Evolutionary conservation across 2,113 vertebrate genomes (phyloP).

Genomic region (Larimichthys crocea): DNA sequence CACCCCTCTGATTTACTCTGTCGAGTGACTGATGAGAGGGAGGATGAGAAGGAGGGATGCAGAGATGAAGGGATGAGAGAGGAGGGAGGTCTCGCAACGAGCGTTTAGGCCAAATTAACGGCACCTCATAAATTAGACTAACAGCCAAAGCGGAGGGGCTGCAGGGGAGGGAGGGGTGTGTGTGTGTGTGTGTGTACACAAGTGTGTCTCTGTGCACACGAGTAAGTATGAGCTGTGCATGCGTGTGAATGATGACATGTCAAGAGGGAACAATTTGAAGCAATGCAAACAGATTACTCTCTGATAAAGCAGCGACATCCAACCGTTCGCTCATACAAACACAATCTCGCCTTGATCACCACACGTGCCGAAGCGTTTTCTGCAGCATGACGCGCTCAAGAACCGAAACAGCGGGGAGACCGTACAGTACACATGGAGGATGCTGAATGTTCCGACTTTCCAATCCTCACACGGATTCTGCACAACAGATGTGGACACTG

Average conservation of each 20-base stretch:
- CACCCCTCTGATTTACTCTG: conserved; percentile 83
- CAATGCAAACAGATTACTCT: conserved; percentile 73
- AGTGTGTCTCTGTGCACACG: conserved; percentile 33
- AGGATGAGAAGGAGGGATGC: conserved; percentile 68
- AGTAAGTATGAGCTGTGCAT: conserved; percentile 45
- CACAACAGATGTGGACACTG: not conserved
- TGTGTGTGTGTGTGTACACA: not conserved
- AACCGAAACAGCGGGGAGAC: conserved; percentile 46
- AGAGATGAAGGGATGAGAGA: conserved; percentile 75
- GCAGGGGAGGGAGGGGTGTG: conserved; percentile 52
- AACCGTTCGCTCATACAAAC: conserved; percentile 65
- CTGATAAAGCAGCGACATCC: conserved; percentile 73
- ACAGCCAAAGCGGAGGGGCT: conserved; percentile 68
- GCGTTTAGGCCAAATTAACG: conserved; percentile 85
- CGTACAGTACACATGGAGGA: conserved; percentile 7
- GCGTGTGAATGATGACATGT: conserved; percentile 71
- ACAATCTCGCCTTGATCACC: conserved; percentile 72
- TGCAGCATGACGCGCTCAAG: conserved; percentile 38
- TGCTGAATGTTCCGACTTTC: conserved; percentile 1
- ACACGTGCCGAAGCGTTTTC: conserved; percentile 35
- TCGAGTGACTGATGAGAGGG: conserved; percentile 78
- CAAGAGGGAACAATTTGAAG: conserved; percentile 72
- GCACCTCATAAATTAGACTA: conserved; percentile 84
- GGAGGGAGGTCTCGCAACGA: conserved; percentile 79
- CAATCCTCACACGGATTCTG: not conserved